phyloP scores from a whole-genome alignment of 2,113 vertebrate genomes.

The Phrynosoma platyrhinos region DNA sequence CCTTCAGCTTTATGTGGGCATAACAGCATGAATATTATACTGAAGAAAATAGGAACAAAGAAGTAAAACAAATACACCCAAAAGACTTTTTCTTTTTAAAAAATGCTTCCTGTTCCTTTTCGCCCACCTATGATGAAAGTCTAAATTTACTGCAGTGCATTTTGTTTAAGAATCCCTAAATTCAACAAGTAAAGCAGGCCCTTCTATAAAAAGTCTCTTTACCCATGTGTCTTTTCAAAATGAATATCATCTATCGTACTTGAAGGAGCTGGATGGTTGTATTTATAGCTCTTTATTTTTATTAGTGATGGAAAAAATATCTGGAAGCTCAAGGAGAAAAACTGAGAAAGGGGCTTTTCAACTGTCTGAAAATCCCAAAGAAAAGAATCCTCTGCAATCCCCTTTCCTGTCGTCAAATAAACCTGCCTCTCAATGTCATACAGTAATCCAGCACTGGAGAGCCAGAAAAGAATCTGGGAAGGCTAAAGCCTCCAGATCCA shows the following conservation, averaged over 20 bases:
- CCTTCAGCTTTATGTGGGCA: background rate
- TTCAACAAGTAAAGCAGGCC: background rate
- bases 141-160: constrained; percentile 22
- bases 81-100: background rate
- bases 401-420: too few species aligned
- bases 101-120: constrained; percentile 11
- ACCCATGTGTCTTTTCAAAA: background rate
- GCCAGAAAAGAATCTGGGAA: too few species aligned
- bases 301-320: background rate
- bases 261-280: background rate
- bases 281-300: background rate
- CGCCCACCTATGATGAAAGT: constrained; percentile 1
- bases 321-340: too few species aligned
- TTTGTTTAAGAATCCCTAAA: background rate
- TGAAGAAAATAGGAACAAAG: constrained; percentile 22
- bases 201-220: background rate
- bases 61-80: constrained; percentile 5
- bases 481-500: too few species aligned
- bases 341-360: too few species aligned
- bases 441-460: too few species aligned
- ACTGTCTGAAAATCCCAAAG: too few species aligned
- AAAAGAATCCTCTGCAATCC: too few species aligned
- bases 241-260: background rate
- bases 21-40: background rate
- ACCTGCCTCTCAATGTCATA: too few species aligned